These are phyloP conservation scores for Canis aureus DNA, from an alignment of 2,113 vertebrate genomes.

Conservation along the genomic window DNA sequence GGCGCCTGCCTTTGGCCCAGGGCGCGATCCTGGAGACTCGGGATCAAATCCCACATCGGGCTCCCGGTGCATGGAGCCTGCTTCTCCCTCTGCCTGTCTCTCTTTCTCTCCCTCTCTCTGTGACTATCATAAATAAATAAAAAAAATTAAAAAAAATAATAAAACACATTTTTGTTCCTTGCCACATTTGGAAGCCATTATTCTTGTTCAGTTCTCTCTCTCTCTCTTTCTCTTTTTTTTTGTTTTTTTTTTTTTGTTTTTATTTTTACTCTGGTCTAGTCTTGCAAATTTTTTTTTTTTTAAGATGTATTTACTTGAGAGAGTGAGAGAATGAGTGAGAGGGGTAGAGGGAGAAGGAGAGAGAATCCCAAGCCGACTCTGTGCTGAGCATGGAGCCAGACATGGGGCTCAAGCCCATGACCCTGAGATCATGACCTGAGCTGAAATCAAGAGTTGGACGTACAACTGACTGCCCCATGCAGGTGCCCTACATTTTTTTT, in stretches of 20 bases:
- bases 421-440: not conserved
- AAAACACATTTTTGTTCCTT: not conserved
- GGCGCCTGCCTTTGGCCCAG: too few species aligned
- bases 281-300: not conserved
- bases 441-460: not conserved
- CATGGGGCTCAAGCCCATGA: not conserved
- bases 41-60: too few species aligned
- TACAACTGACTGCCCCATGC: not conserved
- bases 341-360: not conserved
- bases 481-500: not conserved
- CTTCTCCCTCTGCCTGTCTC: too few species aligned
- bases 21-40: too few species aligned
- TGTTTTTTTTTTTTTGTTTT: not conserved
- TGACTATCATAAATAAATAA: too few species aligned
- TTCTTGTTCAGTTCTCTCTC: not conserved
- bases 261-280: not conserved
- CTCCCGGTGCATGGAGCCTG: too few species aligned
- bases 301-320: not conserved
- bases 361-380: not conserved
- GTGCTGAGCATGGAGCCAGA: not conserved
- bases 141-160: not conserved
- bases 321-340: not conserved
- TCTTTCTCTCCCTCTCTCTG: too few species aligned
- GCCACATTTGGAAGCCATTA: not conserved
- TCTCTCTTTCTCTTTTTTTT: fast-evolving